Conservation (phyloP, 1,140 invertebrate species). For the Pinna nobilis region DNA sequence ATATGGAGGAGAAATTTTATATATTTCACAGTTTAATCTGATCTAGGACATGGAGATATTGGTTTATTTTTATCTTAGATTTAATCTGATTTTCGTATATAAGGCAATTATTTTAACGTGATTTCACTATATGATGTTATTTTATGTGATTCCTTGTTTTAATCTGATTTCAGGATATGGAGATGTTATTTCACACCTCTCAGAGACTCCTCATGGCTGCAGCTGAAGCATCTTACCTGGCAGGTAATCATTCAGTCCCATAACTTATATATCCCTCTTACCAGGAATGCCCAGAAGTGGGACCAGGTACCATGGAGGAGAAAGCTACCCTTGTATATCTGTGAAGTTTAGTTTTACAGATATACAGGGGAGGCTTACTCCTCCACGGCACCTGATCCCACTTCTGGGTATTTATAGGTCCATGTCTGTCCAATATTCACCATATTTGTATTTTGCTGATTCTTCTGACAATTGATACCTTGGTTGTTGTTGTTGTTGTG, state of each 20-base stretch:
- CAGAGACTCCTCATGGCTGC: conserved; percentile 13
- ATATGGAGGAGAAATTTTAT: background rate
- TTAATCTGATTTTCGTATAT: background rate
- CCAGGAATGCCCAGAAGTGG: background rate
- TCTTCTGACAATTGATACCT: no score
- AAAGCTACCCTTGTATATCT: background rate
- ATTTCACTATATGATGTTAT: background rate
- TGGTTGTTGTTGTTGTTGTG: no score
- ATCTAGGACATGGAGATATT: background rate
- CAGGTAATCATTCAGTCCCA: conserved; percentile 1
- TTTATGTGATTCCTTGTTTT: no score
- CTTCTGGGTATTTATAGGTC: no score
- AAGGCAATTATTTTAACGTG: background rate
- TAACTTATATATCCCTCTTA: background rate
- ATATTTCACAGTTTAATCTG: background rate
- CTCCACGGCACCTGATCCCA: no score
- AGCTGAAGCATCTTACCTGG: conserved; percentile 17
- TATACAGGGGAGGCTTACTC: no score
- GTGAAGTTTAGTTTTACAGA: background rate
- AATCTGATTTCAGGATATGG: background rate
- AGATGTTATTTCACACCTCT: background rate
- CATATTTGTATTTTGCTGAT: no score
- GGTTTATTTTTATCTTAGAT: background rate
- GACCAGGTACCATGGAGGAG: background rate
- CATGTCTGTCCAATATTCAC: no score